phyloP scores from a whole-genome alignment of 2,113 vertebrate species.

The Collichthys lucidus region DNA sequence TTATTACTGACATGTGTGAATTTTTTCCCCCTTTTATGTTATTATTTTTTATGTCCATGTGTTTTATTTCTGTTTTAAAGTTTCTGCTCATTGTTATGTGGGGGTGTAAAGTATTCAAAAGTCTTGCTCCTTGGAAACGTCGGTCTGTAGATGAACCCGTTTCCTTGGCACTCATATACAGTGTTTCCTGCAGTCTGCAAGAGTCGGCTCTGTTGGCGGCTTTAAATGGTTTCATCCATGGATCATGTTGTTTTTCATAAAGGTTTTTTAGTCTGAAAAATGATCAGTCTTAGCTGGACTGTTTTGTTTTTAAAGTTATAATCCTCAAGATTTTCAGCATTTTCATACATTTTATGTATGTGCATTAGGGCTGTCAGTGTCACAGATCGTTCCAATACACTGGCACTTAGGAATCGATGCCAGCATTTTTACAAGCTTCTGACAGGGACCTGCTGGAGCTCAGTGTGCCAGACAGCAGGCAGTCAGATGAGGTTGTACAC shows the following conservation, averaged over 20 bases:
- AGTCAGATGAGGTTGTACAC: too few species aligned
- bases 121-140: conserved; percentile 12
- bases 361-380: too few species aligned
- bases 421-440: too few species aligned
- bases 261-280: not conserved
- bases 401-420: too few species aligned
- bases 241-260: not conserved
- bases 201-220: not conserved
- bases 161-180: not conserved
- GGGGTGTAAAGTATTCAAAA: conserved; percentile 55
- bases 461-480: too few species aligned
- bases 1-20: not conserved
- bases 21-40: not conserved
- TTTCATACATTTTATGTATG: too few species aligned
- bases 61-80: not conserved
- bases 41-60: not conserved
- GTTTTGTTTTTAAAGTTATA: conserved; percentile 3
- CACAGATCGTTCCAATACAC: too few species aligned
- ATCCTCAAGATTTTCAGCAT: not conserved
- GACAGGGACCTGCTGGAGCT: too few species aligned
- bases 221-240: not conserved
- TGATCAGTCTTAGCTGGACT: not conserved
- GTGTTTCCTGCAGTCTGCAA: not conserved
- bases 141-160: not conserved
- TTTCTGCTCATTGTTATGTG: conserved; percentile 8